Conservation (phyloP, 2,113 vertebrate genomes). For the Xiphophorus couchianus region DNA sequence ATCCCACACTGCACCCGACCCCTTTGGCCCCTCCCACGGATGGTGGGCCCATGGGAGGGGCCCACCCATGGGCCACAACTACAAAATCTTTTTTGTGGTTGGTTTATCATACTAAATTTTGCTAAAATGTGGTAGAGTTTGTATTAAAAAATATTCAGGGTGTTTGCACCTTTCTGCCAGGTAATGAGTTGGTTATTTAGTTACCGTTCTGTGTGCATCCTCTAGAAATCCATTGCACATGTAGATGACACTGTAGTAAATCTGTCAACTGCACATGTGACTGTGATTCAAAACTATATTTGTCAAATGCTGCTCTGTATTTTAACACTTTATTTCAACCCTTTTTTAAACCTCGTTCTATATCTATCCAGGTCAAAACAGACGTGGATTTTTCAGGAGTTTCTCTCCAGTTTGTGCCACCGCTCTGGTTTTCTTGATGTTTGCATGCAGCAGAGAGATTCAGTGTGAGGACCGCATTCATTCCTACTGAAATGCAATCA, state of each 20-base stretch:
- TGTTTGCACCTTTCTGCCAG: neutral
- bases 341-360: too few relatives aligned
- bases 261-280: constrained; percentile 38
- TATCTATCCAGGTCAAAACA: too few relatives aligned
- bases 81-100: too few relatives aligned
- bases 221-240: constrained; percentile 34
- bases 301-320: constrained; percentile 34
- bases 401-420: constrained; percentile 59
- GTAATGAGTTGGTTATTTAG: neutral
- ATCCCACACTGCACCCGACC: too few relatives aligned
- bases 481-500: constrained; percentile 67
- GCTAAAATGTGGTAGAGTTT: too few relatives aligned
- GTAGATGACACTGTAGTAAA: constrained; percentile 39
- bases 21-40: too few relatives aligned
- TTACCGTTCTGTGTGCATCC: constrained; percentile 24
- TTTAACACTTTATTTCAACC: too few relatives aligned
- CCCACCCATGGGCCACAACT: too few relatives aligned
- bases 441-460: constrained; percentile 55
- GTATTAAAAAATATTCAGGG: too few relatives aligned
- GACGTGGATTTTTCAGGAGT: constrained; percentile 4
- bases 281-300: constrained; percentile 19
- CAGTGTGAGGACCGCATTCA: constrained; percentile 73
- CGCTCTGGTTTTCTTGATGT: constrained; percentile 48
- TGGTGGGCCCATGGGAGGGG: too few relatives aligned
- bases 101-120: too few relatives aligned